Base-by-base conservation (phyloP, 1,140 invertebrate genomes). In the Dendrolimus kikuchii region DNA sequence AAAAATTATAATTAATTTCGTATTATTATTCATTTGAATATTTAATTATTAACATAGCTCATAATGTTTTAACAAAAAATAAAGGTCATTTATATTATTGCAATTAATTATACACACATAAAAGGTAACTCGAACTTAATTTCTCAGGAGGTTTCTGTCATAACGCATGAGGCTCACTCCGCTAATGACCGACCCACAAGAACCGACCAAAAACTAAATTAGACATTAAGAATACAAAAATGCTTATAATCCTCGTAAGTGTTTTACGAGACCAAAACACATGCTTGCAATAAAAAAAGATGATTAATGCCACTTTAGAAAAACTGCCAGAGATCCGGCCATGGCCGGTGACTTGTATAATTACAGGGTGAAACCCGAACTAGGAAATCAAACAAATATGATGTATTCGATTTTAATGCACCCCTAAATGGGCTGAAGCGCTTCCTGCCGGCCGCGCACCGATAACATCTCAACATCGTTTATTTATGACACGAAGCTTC, bases 331-430 rank as follows among this genome's bases (percentile, higher is more conserved):
- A 77, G 77, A 86, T 82, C 71, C 66, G 71, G 74, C 73, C 71
- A 74, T 64, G 77, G 72, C 65, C 81, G 83, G 81, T 81, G 73
- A 79, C 77, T 86, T 77, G 73, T 81, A 84, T 86, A 86, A 86
- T 86, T 82, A 86, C 77, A 82, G 81, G 80, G 78, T 81, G 73
- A 79, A 84, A 84, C 73, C 75, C 67, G 74, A 82, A 81, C 81
- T 84, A 82, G 80, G 81, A 86, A 86, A 86, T 86, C 83, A 86
- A 86, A 86, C 83, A 86, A 86, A 86, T 84, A 84, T 86, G 83
- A 86, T 86, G 83, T 86, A 86, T 86, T 79, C 75, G 80, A 83
- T 85, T 86, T 86, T 86, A 85, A 86, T 86, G 80, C 80, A 86
- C 80, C 83, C 83, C 74, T 86, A 86, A 86, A 86, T 84, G 78